Percentiles rank a stretch among this genome's conserved stretches.
Evolutionary conservation across 2,888 invertebrate genomes (phyloP).

Genomic region (Drosophila buzzatii): DNA sequence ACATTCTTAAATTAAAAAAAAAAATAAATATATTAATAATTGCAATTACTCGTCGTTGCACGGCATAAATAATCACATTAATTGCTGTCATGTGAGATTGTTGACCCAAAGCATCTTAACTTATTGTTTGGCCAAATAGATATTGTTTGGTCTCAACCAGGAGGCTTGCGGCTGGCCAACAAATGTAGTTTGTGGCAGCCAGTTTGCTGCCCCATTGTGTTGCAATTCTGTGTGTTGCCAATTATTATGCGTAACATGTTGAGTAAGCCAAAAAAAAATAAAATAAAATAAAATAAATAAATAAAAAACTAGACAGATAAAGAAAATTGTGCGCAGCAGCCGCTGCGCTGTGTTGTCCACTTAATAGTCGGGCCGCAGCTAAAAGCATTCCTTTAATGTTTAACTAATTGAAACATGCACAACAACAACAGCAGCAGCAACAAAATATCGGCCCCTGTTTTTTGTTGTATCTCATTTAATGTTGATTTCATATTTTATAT

Average conservation of each 20-base stretch:
- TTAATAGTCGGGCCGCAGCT: slow-evolving; percentile 54
- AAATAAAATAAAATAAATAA: background rate
- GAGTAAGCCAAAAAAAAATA: slow-evolving; percentile 53
- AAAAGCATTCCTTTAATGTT: slow-evolving; percentile 79
- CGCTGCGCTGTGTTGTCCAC: slow-evolving; percentile 42
- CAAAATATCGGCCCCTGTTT: slow-evolving; percentile 33
- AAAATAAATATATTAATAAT: background rate
- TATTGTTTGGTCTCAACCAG: background rate
- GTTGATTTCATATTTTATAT: slow-evolving; percentile 21
- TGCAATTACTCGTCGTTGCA: background rate
- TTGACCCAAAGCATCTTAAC: slow-evolving; percentile 1
- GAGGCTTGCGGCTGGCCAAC: background rate
- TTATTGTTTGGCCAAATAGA: slow-evolving; percentile 8
- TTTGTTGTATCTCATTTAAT: slow-evolving; percentile 54
- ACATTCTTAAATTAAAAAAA: too few relatives aligned
- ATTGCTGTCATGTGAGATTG: background rate
- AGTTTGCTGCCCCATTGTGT: slow-evolving; percentile 48
- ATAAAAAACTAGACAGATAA: slow-evolving; percentile 1
- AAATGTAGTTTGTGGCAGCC: slow-evolving; percentile 13
- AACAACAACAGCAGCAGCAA: slow-evolving; percentile 22
- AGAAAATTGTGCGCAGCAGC: slow-evolving; percentile 4
- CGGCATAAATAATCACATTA: background rate
- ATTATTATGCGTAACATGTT: slow-evolving; percentile 78
- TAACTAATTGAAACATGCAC: slow-evolving; percentile 71
- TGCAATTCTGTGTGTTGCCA: slow-evolving; percentile 60